Base-by-base conservation (phyloP, 2,888 invertebrate genomes). In the Sisyra nigra region DNA sequence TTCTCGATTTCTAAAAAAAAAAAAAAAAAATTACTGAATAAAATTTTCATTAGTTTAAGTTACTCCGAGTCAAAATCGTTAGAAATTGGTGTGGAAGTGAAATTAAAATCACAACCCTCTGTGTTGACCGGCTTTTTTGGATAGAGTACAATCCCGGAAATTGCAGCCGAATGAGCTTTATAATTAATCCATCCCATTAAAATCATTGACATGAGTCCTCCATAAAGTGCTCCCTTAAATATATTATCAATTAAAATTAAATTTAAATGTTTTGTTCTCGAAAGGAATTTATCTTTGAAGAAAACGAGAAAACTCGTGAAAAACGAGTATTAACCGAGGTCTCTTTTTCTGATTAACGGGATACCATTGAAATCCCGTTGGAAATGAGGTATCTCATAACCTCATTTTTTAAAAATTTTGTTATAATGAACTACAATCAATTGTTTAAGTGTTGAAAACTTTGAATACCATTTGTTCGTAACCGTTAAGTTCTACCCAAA, bases 91-190 rank as follows among this genome's bases (percentile, higher is more conserved):
- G 18, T 4, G 3, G 13, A 14, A 7, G 13, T 31, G 31, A 44
- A 14, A 7, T 15, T 29, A 13, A 17, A 30, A 1, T 37, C 31
- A 36, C 51, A 52, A 7, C 48, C 48, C 10, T 50, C 48, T 4
- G 48, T 40, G n/a, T 46, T 43, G n/a, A 52, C 37, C 10, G 49
- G 49, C 38, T 51, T 52, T 9, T 32, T 41, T 14, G 44, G 47
- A 43, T 17, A 46, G 40, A n/a, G 3, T n/a, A 40, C 13, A 4
- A 7, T 9, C 13, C 75, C 75, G 0, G 68, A 61, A 1, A 72
- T 74, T 35, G 76, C 71, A 1, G 75, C 76, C 56, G 72, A 57
- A 50, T 76, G 76, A 0, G 75, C 71, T n/a, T 71, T 68, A 11
- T 76, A 57, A 48, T 71, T 73, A 55, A 76, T 69, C 68, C 72